phyloP scores from a whole-genome alignment of 2,888 invertebrate genomes.

The Maniola hyperantus region DNA sequence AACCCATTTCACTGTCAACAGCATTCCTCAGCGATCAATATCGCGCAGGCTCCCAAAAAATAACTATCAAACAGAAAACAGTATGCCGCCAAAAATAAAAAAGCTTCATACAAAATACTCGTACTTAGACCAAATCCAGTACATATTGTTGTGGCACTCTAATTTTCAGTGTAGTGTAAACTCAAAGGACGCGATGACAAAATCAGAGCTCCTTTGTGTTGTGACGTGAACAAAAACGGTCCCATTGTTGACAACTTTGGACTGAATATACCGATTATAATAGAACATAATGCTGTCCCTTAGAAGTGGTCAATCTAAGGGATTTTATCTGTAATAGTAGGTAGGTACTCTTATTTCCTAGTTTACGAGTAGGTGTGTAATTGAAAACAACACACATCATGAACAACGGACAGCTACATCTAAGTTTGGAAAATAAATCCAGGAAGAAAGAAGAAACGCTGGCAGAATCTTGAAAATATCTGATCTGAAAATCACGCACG shows the following conservation, averaged over 20 bases:
- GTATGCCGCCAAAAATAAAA: constrained; percentile 72
- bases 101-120: constrained; percentile 53
- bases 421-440: no score
- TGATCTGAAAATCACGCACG: no score
- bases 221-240: constrained; percentile 63
- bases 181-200: constrained; percentile 76
- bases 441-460: no score
- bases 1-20: constrained; percentile 81
- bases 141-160: constrained; percentile 74
- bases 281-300: constrained; percentile 60
- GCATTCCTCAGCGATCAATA: constrained; percentile 75
- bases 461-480: no score
- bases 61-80: constrained; percentile 59
- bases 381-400: no score
- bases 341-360: no score
- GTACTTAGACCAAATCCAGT: constrained; percentile 58
- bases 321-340: not conserved
- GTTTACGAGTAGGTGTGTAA: no score
- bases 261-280: constrained; percentile 55
- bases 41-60: constrained; percentile 63
- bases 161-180: constrained; percentile 81
- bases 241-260: constrained; percentile 62
- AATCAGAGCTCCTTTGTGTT: constrained; percentile 63
- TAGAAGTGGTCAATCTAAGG: constrained; percentile 61
- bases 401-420: no score